These are phyloP conservation scores for Diplosoma virens DNA, from an alignment of 23 tunicate genomes.

Conservation along the genomic window DNA sequence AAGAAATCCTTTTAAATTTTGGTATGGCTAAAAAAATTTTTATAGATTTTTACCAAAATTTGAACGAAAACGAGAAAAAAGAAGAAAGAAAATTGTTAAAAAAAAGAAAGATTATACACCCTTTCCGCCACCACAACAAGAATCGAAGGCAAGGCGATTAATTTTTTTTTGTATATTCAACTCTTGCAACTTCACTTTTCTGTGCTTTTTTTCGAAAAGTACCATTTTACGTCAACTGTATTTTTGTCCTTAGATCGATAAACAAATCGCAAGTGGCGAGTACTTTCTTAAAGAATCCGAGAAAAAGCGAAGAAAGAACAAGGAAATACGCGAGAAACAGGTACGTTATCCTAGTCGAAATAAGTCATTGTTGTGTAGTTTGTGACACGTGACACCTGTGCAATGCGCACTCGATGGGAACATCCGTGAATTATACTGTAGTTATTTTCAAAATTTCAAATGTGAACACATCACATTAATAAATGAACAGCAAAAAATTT, in stretches of 20 bases:
- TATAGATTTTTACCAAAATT: conserved; percentile 88
- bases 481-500: too few species aligned
- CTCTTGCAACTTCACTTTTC: too few species aligned
- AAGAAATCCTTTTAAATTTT: too few species aligned
- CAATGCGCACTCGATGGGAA: too few species aligned
- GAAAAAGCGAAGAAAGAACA: conserved; percentile 49
- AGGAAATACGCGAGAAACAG: conserved; percentile 65
- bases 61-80: conserved; percentile 73
- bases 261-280: conserved; percentile 94
- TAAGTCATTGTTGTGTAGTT: not conserved
- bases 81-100: conserved; percentile 41
- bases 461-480: too few species aligned
- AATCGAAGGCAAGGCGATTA: conserved; percentile 55
- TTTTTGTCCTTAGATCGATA: conserved; percentile 46
- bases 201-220: too few species aligned
- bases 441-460: too few species aligned
- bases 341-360: not conserved
- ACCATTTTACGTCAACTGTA: too few species aligned
- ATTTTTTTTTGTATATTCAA: not conserved
- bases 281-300: conserved; percentile 90
- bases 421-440: too few species aligned
- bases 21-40: too few species aligned
- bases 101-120: conserved; percentile 95
- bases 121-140: conserved; percentile 96
- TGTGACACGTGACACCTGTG: too few species aligned